These are phyloP conservation scores for Microcebus ravelobensis DNA, from an alignment of 2,113 vertebrate genomes.

Conservation along the genomic window DNA sequence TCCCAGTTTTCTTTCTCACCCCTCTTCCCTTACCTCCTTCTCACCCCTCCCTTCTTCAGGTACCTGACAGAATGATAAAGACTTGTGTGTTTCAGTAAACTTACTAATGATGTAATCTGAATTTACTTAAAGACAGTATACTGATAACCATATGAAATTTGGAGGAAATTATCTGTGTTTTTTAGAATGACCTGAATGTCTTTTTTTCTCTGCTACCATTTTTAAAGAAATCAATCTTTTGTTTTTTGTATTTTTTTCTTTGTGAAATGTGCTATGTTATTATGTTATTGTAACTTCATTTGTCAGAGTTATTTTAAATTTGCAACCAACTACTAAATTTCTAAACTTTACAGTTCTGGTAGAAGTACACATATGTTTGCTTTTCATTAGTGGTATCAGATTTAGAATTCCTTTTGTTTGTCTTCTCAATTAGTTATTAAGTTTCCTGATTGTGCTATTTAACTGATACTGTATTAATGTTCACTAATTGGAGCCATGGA, in stretches of 20 bases:
- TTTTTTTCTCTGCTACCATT: constrained; percentile 62
- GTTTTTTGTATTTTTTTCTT: neutral
- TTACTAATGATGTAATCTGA: constrained; percentile 22
- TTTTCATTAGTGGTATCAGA: constrained; percentile 49
- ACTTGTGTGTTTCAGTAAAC: neutral
- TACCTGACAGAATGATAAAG: neutral
- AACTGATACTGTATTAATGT: constrained; percentile 82
- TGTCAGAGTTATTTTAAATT: neutral
- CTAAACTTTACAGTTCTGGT: neutral
- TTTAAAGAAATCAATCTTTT: constrained; percentile 48
- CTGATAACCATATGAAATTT: neutral
- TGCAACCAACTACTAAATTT: neutral
- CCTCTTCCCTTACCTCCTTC: neutral
- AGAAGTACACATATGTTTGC: neutral
- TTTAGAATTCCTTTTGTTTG: constrained; percentile 62
- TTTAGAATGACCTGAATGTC: neutral
- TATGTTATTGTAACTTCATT: constrained; percentile 19
- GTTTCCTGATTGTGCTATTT: constrained; percentile 69
- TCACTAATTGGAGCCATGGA: constrained; percentile 80
- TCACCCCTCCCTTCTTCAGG: neutral
- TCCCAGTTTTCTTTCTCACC: neutral
- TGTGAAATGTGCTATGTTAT: neutral
- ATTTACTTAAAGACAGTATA: neutral
- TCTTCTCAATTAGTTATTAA: constrained; percentile 75
- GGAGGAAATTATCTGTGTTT: constrained; percentile 44